phyloP scores from a whole-genome alignment of 1,140 invertebrate species.

The Drosophila pachea region DNA sequence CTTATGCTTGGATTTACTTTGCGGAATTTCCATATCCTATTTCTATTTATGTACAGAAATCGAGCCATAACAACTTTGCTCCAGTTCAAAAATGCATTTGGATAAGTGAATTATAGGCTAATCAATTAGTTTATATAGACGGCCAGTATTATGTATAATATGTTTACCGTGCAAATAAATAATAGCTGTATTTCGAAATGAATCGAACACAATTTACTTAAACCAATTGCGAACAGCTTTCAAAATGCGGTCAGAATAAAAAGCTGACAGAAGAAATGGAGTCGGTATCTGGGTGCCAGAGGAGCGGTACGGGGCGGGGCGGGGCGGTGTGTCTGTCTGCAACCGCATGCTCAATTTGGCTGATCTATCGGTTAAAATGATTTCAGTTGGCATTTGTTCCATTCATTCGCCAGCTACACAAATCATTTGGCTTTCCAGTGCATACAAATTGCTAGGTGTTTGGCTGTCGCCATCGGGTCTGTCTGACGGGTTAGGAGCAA shows the following conservation, averaged over 20 bases:
- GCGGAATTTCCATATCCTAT: too few relatives aligned
- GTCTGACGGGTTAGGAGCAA: too few relatives aligned
- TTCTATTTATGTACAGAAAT: too few relatives aligned
- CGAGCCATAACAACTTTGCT: too few relatives aligned
- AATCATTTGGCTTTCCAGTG: constrained; percentile 40
- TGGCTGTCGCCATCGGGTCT: background rate
- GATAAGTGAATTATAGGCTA: too few relatives aligned
- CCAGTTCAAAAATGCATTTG: too few relatives aligned
- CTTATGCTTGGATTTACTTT: too few relatives aligned
- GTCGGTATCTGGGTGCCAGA: too few relatives aligned
- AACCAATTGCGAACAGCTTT: background rate
- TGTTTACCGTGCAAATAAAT: too few relatives aligned
- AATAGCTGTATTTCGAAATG: too few relatives aligned
- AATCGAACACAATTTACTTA: background rate
- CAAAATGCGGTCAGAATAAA: background rate
- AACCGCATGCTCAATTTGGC: constrained; percentile 29
- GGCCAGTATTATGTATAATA: too few relatives aligned
- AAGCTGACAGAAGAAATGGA: background rate
- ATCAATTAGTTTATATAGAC: too few relatives aligned
- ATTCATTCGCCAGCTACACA: constrained; percentile 15
- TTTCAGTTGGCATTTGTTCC: constrained; percentile 15
- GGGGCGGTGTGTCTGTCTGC: background rate
- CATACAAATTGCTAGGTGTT: constrained; percentile 38
- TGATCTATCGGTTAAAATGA: constrained; percentile 15
- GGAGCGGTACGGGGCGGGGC: background rate